Evolutionary conservation across 2,113 vertebrate genomes (phyloP).

Genomic region (Protomyctophum bolini): DNA sequence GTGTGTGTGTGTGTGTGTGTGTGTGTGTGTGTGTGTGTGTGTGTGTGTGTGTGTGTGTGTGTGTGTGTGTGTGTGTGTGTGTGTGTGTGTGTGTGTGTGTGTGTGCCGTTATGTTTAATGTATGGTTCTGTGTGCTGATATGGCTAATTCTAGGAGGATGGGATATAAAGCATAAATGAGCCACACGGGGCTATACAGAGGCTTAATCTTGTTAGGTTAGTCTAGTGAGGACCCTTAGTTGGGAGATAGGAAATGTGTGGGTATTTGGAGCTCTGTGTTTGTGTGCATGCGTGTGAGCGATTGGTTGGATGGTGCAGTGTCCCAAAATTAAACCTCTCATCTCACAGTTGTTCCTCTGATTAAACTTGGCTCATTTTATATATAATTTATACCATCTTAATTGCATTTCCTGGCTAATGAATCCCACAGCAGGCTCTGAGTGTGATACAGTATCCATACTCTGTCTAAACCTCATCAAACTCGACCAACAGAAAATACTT

Average conservation of each 20-base stretch:
- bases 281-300: slow-evolving; percentile 16
- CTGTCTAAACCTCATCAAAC: no score
- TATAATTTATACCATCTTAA: slow-evolving; percentile 41
- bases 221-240: slow-evolving; percentile 56
- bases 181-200: slow-evolving; percentile 45
- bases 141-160: slow-evolving; percentile 69
- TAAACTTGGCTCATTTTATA: slow-evolving; percentile 23
- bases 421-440: slow-evolving; percentile 25
- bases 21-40: neutral
- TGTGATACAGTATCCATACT: neutral
- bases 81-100: slow-evolving; percentile 24
- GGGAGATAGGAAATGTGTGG: slow-evolving; percentile 34
- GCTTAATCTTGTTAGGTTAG: slow-evolving; percentile 70
- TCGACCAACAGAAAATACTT: no score
- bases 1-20: neutral
- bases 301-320: neutral
- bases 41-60: slow-evolving; percentile 2
- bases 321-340: slow-evolving; percentile 15
- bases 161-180: slow-evolving; percentile 70
- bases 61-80: slow-evolving; percentile 8
- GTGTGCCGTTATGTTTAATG: slow-evolving; percentile 28
- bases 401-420: slow-evolving; percentile 29
- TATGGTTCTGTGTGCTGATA: slow-evolving; percentile 26
- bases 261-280: neutral
- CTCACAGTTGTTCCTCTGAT: slow-evolving; percentile 20